Evolutionary conservation across 2,113 vertebrate species (phyloP).

Genomic region (Xyliphius kryptos): DNA sequence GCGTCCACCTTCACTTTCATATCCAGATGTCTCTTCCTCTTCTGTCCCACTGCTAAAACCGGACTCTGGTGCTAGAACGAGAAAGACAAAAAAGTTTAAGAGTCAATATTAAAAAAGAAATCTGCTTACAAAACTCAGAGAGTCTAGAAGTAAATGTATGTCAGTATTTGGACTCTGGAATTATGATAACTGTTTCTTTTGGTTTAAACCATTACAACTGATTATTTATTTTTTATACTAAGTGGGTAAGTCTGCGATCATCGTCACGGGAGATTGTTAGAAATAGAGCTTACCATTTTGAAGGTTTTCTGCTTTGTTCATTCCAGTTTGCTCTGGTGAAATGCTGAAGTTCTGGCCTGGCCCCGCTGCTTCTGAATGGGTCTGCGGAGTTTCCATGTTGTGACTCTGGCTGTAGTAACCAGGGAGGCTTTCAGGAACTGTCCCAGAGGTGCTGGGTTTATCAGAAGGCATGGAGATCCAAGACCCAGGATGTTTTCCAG

Average conservation of each 20-base stretch:
- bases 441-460: conserved; percentile 50
- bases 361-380: not conserved
- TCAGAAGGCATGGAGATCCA: conserved; percentile 12
- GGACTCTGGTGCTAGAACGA: conserved; percentile 42
- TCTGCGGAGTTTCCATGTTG: conserved; percentile 22
- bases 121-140: too few species aligned
- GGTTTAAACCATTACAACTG: too few species aligned
- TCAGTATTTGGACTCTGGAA: too few species aligned
- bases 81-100: too few species aligned
- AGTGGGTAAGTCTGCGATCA: too few species aligned
- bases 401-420: conserved; percentile 59
- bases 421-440: conserved; percentile 58
- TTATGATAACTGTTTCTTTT: too few species aligned
- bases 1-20: conserved; percentile 62
- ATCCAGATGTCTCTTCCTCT: conserved; percentile 66
- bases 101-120: too few species aligned
- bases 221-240: too few species aligned
- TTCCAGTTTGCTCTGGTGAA: not conserved
- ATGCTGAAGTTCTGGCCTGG: not conserved
- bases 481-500: not conserved
- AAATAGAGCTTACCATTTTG: conserved; percentile 26
- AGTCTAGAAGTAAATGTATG: too few species aligned
- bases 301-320: not conserved
- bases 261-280: too few species aligned
- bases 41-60: conserved; percentile 58